Percentiles rank a stretch among this genome's conserved stretches.
Evolutionary conservation across 2,797 vertebrate genomes (phyloP).

Genomic region (Gymnothorax javanicus): DNA sequence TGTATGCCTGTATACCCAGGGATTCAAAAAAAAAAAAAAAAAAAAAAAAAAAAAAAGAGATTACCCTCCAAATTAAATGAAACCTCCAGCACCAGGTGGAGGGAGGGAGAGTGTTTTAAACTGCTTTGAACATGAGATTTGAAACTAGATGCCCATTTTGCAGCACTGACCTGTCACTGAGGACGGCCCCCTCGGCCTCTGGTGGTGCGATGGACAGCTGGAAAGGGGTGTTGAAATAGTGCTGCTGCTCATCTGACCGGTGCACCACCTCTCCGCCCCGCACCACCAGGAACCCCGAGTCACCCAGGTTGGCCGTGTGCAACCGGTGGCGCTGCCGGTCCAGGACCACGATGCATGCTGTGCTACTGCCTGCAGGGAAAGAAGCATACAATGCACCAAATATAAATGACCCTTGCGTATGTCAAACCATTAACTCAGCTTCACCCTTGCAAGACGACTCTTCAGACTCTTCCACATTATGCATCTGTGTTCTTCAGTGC

Average conservation of each 20-base stretch:
- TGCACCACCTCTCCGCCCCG: slow-evolving; percentile 83
- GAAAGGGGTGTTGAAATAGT: slow-evolving; percentile 87
- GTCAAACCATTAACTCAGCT: neutral
- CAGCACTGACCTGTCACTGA: slow-evolving; percentile 76
- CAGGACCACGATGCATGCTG: slow-evolving; percentile 93
- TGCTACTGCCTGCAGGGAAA: slow-evolving; percentile 85
- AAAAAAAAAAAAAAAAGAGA: neutral
- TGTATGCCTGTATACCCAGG: neutral
- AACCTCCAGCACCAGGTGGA: neutral
- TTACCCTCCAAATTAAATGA: neutral
- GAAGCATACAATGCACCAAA: neutral
- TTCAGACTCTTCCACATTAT: neutral
- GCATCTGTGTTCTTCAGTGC: neutral
- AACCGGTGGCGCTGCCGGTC: slow-evolving; percentile 89
- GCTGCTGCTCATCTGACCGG: slow-evolving; percentile 82
- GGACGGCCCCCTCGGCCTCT: slow-evolving; percentile 77
- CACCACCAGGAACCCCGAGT: slow-evolving; percentile 86
- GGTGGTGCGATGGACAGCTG: slow-evolving; percentile 81
- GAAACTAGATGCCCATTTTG: neutral
- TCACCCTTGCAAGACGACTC: neutral
- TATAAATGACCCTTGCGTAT: too few species aligned
- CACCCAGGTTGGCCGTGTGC: slow-evolving; percentile 94
- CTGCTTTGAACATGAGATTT: neutral
- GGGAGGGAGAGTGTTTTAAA: neutral
- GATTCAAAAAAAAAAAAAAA: neutral